Evolutionary conservation across 2,113 vertebrate species (phyloP).

Genomic region (Isurus oxyrinchus): DNA sequence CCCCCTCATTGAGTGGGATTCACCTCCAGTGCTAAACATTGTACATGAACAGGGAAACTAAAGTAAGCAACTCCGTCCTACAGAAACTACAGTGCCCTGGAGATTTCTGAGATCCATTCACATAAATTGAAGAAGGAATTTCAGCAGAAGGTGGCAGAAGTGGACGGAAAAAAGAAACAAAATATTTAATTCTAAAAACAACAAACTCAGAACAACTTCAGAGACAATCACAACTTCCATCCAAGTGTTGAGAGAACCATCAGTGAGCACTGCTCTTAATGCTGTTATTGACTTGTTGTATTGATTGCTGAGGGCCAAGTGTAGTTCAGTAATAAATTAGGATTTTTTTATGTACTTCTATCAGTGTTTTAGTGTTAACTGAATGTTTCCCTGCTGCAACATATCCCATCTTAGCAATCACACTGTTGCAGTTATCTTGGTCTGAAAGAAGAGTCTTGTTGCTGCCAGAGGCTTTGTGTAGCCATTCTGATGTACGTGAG

Average conservation of each 20-base stretch:
- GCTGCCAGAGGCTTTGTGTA: conserved; percentile 1
- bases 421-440: neutral
- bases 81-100: neutral
- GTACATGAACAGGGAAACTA: neutral
- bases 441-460: neutral
- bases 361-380: conserved; percentile 28
- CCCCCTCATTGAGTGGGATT: neutral
- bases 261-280: neutral
- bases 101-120: neutral
- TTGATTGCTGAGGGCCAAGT: conserved; percentile 31
- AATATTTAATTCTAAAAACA: conserved; percentile 20
- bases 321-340: conserved; percentile 35
- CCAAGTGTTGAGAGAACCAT: conserved; percentile 18
- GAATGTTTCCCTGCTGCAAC: conserved; percentile 31
- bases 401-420: neutral
- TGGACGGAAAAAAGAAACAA: neutral
- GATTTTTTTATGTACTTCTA: conserved; percentile 33
- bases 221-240: conserved; percentile 23
- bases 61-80: neutral
- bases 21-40: neutral
- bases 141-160: neutral
- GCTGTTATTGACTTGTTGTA: conserved; percentile 22
- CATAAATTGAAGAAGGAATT: neutral
- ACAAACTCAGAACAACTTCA: conserved; percentile 28
- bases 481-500: neutral